Percentiles rank a stretch among this genome's conserved stretches.
phyloP scores from a whole-genome alignment of 2,113 vertebrate species.

The Bungarus multicinctus region DNA sequence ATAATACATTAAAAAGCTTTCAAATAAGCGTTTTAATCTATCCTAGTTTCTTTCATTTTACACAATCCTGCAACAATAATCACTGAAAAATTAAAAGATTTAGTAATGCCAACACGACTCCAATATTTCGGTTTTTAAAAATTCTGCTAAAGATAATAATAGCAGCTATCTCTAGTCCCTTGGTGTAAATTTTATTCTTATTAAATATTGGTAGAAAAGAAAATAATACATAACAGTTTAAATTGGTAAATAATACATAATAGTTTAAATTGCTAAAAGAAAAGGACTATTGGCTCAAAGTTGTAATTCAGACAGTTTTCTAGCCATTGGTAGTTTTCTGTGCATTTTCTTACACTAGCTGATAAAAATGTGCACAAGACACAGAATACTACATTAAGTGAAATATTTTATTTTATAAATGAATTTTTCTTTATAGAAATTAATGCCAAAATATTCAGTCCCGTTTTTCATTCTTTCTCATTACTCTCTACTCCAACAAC shows the following conservation, averaged over 20 bases:
- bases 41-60: background rate
- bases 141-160: constrained; percentile 19
- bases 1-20: constrained; percentile 13
- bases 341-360: constrained; percentile 33
- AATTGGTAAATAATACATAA: constrained; percentile 39
- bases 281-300: constrained; percentile 17
- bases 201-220: constrained; percentile 33
- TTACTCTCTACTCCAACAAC: background rate
- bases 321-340: background rate
- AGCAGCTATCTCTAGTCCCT: constrained; percentile 20
- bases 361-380: constrained; percentile 14
- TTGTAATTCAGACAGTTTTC: constrained; percentile 42
- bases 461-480: background rate
- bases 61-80: constrained; percentile 30
- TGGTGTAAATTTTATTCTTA: constrained; percentile 37
- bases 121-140: constrained; percentile 3
- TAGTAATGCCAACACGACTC: constrained; percentile 4
- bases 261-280: constrained; percentile 28
- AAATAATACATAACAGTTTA: constrained; percentile 37
- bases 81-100: constrained; percentile 24
- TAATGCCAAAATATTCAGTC: constrained; percentile 10
- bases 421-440: background rate
- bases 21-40: constrained; percentile 27
- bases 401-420: constrained; percentile 33
- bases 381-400: constrained; percentile 17